A percentile compares a stretch with the other conserved stretches of the same genome.
These are phyloP conservation scores for Halocaridina rubra DNA, from an alignment of 2,888 invertebrate genomes.

Conservation along the genomic window DNA sequence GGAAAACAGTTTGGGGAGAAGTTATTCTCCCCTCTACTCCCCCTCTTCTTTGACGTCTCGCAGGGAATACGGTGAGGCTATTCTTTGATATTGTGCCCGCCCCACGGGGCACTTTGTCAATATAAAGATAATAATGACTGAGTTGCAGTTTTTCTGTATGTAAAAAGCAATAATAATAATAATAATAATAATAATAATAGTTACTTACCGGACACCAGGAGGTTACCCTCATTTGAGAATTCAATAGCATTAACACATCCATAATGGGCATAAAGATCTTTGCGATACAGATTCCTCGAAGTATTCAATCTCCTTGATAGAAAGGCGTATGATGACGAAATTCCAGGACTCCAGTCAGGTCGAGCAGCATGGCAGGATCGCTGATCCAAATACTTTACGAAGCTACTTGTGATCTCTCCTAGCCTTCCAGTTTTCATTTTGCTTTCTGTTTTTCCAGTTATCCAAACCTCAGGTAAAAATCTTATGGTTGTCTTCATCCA, in stretches of 20 bases:
- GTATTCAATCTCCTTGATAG: constrained; percentile 31
- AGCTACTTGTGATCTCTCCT: constrained; percentile 32
- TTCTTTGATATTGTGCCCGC: too few relatives aligned
- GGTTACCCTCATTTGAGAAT: constrained; percentile 88
- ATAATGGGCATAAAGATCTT: constrained; percentile 88
- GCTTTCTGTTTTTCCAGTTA: too few relatives aligned
- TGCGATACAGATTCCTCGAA: constrained; percentile 74
- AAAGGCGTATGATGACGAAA: constrained; percentile 39
- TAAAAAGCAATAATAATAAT: too few relatives aligned
- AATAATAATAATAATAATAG: too few relatives aligned
- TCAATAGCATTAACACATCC: constrained; percentile 97
- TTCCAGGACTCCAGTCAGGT: constrained; percentile 34
- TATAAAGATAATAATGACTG: too few relatives aligned
- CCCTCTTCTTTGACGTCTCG: too few relatives aligned
- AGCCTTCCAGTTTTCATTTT: constrained; percentile 42
- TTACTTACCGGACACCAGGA: constrained; percentile 85
- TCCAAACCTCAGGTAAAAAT: too few relatives aligned
- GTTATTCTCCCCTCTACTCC: too few relatives aligned
- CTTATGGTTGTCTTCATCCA: too few relatives aligned
- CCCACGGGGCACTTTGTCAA: too few relatives aligned
- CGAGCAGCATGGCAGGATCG: constrained; percentile 40
- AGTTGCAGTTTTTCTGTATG: too few relatives aligned
- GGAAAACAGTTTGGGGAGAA: too few relatives aligned
- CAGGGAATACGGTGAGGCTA: not conserved
- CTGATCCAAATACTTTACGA: constrained; percentile 32